Evolutionary conservation across 2,113 vertebrate species (phyloP).

Genomic region (Aepyceros melampus): DNA sequence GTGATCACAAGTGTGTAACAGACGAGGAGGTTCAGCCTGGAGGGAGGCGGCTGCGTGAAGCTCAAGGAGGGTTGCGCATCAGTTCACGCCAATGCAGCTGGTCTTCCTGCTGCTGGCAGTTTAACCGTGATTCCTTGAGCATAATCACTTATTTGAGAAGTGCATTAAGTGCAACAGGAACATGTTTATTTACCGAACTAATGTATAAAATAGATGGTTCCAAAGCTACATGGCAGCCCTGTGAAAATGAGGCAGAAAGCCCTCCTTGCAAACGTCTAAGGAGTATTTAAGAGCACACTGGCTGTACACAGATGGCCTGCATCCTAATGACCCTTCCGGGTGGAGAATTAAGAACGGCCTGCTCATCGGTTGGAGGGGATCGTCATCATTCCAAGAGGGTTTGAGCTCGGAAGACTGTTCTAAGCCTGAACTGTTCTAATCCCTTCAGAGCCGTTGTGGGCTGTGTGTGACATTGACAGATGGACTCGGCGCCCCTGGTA

Average conservation of each 20-base stretch:
- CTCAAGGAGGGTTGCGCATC: background rate
- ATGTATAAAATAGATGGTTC: background rate
- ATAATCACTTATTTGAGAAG: background rate
- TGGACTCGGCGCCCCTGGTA: background rate
- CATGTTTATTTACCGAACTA: background rate
- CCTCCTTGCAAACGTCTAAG: background rate
- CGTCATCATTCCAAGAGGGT: background rate
- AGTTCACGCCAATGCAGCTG: accelerated
- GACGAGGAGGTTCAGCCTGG: background rate
- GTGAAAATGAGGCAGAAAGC: background rate
- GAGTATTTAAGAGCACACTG: background rate
- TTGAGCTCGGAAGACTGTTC: background rate
- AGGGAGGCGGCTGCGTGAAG: background rate
- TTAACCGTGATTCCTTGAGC: background rate
- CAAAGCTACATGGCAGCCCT: background rate
- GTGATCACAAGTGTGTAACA: background rate
- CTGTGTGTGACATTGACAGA: background rate
- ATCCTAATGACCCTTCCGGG: background rate
- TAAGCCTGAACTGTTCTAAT: background rate
- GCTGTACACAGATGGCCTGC: background rate
- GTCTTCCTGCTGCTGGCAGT: background rate
- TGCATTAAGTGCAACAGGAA: background rate
- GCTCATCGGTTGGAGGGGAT: background rate
- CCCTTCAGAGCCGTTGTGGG: background rate
- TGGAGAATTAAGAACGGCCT: background rate